These are phyloP conservation scores for Phodopus roborovskii DNA, from an alignment of 2,113 vertebrate genomes.

Conservation along the genomic window DNA sequence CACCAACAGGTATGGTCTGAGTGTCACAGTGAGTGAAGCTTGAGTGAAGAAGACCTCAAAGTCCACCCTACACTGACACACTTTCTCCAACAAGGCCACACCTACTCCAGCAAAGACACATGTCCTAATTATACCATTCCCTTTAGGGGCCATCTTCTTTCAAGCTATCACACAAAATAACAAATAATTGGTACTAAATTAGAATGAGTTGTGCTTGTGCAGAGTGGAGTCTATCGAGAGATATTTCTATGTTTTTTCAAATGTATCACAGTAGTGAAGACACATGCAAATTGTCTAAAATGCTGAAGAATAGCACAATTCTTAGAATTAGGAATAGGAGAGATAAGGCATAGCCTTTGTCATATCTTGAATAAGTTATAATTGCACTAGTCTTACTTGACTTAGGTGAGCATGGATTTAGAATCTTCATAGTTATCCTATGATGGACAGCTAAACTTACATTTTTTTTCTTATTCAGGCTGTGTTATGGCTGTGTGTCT, in stretches of 20 bases:
- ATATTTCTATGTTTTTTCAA: background rate
- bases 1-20: background rate
- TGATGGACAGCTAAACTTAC: background rate
- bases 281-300: background rate
- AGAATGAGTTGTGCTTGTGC: background rate
- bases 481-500: background rate
- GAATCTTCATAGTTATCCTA: background rate
- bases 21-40: too few relatives aligned
- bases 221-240: background rate
- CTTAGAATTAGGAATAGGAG: background rate
- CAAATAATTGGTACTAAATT: background rate
- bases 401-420: background rate
- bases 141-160: background rate
- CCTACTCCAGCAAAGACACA: background rate
- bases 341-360: background rate
- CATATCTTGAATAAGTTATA: background rate
- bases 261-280: background rate
- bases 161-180: background rate
- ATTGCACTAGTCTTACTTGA: slow-evolving; percentile 29
- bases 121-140: background rate
- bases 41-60: too few relatives aligned
- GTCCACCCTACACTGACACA: background rate
- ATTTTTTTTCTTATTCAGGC: background rate
- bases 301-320: background rate
- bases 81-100: background rate